Evolutionary conservation across 1,140 invertebrate genomes (phyloP).

Genomic region (Drosophila pandora): DNA sequence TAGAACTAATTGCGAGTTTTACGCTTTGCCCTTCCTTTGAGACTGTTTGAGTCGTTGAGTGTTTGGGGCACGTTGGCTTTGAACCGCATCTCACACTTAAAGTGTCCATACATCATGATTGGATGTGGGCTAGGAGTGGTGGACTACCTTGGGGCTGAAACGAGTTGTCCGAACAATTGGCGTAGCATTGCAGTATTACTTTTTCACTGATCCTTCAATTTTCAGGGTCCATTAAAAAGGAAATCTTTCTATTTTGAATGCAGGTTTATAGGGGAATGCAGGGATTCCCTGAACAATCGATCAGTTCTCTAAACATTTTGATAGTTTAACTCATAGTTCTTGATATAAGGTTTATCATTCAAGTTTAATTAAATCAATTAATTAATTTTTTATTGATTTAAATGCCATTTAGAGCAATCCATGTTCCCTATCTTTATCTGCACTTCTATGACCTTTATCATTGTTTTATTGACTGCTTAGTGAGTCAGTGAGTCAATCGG

Average conservation of each 20-base stretch:
- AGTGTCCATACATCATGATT: slow-evolving; percentile 2
- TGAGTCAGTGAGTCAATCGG: slow-evolving; percentile 22
- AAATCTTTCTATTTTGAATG: no score
- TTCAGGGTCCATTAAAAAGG: not conserved
- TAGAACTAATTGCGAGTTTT: not conserved
- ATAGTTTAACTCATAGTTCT: no score
- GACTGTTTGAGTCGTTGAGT: not conserved
- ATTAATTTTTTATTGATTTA: no score
- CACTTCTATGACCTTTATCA: not conserved
- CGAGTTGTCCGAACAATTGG: not conserved
- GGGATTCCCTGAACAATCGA: no score
- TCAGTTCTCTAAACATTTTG: no score
- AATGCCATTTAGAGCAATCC: no score
- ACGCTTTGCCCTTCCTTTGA: not conserved
- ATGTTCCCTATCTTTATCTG: not conserved
- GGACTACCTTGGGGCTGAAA: not conserved
- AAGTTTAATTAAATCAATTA: no score
- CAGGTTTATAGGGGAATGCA: no score
- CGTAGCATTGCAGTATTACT: not conserved
- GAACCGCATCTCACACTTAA: not conserved
- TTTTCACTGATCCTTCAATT: not conserved
- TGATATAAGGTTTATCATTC: no score
- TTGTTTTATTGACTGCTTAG: not conserved
- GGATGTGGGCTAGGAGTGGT: not conserved
- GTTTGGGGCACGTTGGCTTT: not conserved